Evolutionary conservation across 2,888 invertebrate species (phyloP).

Genomic region (Pammene fasciana): DNA sequence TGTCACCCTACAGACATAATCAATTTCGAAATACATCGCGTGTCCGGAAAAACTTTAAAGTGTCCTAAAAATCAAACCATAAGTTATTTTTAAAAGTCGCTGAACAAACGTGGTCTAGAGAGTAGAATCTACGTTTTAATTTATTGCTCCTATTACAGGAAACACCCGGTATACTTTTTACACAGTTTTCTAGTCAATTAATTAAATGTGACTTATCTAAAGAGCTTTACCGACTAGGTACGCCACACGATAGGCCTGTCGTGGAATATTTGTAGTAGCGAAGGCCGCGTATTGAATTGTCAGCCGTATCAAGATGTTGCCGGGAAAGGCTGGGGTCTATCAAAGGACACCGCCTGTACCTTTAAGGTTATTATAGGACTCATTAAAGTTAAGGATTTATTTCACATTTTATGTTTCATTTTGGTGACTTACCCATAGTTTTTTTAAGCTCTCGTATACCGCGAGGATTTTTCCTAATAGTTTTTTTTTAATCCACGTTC

Average conservation of each 20-base stretch:
- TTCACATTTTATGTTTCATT: not conserved
- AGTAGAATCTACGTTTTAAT: no score
- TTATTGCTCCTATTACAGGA: no score
- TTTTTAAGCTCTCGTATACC: no score
- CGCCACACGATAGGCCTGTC: constrained; percentile 60
- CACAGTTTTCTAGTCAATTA: not conserved
- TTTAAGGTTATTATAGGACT: constrained; percentile 43
- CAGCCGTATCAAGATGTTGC: constrained; percentile 63
- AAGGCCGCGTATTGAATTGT: constrained; percentile 70
- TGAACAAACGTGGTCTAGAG: no score
- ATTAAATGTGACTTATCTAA: constrained; percentile 28
- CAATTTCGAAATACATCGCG: no score
- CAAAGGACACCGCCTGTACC: constrained; percentile 59
- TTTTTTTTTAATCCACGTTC: no score
- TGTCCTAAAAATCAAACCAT: no score
- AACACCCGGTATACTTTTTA: not conserved
- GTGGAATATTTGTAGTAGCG: constrained; percentile 67
- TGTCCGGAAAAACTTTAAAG: no score
- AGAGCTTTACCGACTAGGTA: constrained; percentile 49
- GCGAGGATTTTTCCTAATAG: no score
- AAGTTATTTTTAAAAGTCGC: no score
- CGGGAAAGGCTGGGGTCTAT: constrained; percentile 57
- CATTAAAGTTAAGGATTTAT: constrained; percentile 19
- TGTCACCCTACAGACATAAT: no score
- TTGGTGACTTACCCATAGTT: no score